Conservation (phyloP, 2,888 invertebrate genomes). For the Trissolcus japonicus region DNA sequence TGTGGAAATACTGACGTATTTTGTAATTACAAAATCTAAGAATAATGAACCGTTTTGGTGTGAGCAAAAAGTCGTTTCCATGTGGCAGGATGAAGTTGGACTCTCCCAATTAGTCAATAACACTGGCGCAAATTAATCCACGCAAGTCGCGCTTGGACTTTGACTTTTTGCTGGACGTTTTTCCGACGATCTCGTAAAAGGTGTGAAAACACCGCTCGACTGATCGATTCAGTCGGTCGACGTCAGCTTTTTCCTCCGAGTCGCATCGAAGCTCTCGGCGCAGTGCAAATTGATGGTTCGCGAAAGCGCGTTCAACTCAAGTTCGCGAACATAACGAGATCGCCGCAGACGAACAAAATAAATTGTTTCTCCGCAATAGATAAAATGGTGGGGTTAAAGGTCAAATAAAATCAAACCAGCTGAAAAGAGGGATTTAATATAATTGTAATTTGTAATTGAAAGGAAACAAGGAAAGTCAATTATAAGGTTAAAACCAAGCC, state of each 20-base stretch:
- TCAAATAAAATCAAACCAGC: too few species aligned
- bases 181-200: constrained; percentile 40
- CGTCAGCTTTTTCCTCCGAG: constrained; percentile 38
- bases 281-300: constrained; percentile 52
- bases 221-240: constrained; percentile 45
- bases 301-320: constrained; percentile 50
- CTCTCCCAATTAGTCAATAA: constrained; percentile 49
- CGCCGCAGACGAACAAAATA: constrained; percentile 26
- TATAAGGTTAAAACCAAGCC: neutral
- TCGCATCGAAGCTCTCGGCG: constrained; percentile 29
- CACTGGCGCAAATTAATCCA: constrained; percentile 46
- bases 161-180: constrained; percentile 6
- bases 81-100: constrained; percentile 27
- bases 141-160: constrained; percentile 12
- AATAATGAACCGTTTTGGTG: constrained; percentile 3
- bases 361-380: constrained; percentile 6
- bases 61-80: constrained; percentile 25
- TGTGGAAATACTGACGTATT: neutral
- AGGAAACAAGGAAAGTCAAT: too few species aligned
- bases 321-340: constrained; percentile 50
- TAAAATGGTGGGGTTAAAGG: too few species aligned
- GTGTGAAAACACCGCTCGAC: constrained; percentile 41
- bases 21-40: constrained; percentile 6
- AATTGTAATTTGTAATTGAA: too few species aligned
- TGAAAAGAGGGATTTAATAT: too few species aligned